phyloP scores from a whole-genome alignment of 1,140 invertebrate species.

The Zophobas atratus region DNA sequence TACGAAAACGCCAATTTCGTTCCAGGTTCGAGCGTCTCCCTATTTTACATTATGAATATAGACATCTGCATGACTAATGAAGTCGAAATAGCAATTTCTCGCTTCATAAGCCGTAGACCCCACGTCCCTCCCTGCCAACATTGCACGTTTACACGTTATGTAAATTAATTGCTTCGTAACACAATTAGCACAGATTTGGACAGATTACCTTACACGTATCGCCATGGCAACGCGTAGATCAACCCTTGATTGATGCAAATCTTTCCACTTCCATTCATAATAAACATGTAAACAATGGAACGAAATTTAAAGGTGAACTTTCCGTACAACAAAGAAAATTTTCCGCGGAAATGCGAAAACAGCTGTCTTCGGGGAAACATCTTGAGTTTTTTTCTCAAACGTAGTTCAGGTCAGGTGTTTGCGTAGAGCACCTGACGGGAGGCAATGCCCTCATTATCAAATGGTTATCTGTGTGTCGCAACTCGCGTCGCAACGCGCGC shows the following conservation, averaged over 20 bases:
- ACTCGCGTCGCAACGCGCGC: background rate
- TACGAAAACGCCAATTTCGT: too few relatives aligned
- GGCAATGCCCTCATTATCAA: conserved; percentile 1
- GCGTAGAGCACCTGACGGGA: background rate
- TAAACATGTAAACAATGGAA: too few relatives aligned
- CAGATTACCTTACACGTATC: background rate
- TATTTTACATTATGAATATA: too few relatives aligned
- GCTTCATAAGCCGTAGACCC: background rate
- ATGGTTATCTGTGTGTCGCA: background rate
- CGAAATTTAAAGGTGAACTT: too few relatives aligned
- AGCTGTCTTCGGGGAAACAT: too few relatives aligned
- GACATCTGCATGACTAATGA: too few relatives aligned
- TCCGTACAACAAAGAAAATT: background rate
- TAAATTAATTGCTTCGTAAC: background rate
- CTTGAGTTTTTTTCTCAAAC: background rate
- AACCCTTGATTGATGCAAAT: background rate
- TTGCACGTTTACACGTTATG: background rate
- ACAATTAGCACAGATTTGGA: background rate
- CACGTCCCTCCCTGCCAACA: background rate
- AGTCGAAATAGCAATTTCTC: too few relatives aligned
- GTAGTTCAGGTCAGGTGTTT: background rate
- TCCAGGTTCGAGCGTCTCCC: too few relatives aligned
- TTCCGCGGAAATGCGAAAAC: background rate
- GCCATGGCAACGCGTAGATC: background rate
- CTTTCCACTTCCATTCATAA: background rate